Evolutionary conservation across 2,113 vertebrate genomes (phyloP).

Genomic region (Clupea harengus): DNA sequence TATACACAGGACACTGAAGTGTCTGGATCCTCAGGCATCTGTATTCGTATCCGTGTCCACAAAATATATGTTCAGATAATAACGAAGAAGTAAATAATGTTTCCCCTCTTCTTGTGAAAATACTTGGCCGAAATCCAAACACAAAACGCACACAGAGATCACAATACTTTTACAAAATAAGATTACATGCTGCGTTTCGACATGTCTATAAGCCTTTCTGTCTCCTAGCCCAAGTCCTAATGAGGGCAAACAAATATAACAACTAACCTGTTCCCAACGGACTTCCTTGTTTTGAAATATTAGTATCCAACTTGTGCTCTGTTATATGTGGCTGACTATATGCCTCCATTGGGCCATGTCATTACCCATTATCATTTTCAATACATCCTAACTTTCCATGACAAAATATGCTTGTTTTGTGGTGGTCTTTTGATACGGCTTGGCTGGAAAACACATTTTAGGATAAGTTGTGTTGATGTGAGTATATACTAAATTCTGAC

Average conservation of each 20-base stretch:
- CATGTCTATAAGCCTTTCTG: no score
- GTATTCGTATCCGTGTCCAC: background rate
- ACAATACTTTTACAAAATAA: no score
- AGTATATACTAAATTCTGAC: background rate
- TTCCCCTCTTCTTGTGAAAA: background rate
- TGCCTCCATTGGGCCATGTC: background rate
- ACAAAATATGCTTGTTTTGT: constrained; percentile 11
- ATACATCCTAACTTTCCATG: background rate
- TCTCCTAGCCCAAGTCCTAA: no score
- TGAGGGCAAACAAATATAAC: background rate
- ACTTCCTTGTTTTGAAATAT: background rate
- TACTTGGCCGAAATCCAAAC: background rate
- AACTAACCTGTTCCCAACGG: background rate
- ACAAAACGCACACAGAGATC: background rate
- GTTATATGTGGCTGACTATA: background rate
- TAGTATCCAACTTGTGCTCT: no score
- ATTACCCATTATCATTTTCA: background rate
- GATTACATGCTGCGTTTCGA: no score
- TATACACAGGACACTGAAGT: background rate
- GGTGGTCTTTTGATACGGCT: background rate
- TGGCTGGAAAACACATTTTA: background rate
- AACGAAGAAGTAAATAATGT: background rate
- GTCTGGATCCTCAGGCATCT: background rate
- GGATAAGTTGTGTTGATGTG: background rate
- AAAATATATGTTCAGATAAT: background rate